A percentile compares a stretch with the other conserved stretches of the same genome.
These are phyloP conservation scores for Rotaria macrura DNA, from an alignment of 2,888 invertebrate genomes.

Conservation along the genomic window DNA sequence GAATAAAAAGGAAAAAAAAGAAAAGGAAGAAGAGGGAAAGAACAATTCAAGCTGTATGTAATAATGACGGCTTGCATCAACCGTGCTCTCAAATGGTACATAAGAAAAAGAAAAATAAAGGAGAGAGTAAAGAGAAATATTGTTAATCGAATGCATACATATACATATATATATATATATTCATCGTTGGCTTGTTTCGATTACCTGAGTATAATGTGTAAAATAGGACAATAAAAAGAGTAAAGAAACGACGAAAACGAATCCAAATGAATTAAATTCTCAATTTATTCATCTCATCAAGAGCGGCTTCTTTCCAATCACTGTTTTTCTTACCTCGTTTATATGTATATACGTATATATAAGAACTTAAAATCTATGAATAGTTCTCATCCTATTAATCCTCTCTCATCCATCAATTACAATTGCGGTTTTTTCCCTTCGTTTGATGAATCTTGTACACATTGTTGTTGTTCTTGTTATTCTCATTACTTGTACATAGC, in stretches of 20 bases:
- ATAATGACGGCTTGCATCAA: not conserved
- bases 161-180: not conserved
- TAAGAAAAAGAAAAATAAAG: conserved; percentile 1
- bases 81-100: not conserved
- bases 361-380: not conserved
- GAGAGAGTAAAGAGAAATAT: not conserved
- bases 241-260: not conserved
- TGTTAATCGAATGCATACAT: conserved; percentile 20
- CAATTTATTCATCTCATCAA: not conserved
- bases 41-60: conserved; percentile 3
- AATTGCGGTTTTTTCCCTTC: not conserved
- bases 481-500: not conserved
- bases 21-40: not conserved
- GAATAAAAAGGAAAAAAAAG: not conserved
- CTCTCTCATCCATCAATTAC: conserved; percentile 12
- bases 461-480: not conserved
- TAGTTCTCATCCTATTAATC: conserved; percentile 11
- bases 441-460: not conserved
- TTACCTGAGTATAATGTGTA: conserved; percentile 5
- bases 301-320: not conserved
- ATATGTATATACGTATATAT: not conserved
- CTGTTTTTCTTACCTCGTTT: not conserved
- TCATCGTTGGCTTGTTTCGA: not conserved
- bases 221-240: conserved; percentile 3
- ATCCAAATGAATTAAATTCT: conserved; percentile 2